These are phyloP conservation scores for Anadara kagoshimensis DNA, from an alignment of 1,140 invertebrate genomes.

Conservation along the genomic window DNA sequence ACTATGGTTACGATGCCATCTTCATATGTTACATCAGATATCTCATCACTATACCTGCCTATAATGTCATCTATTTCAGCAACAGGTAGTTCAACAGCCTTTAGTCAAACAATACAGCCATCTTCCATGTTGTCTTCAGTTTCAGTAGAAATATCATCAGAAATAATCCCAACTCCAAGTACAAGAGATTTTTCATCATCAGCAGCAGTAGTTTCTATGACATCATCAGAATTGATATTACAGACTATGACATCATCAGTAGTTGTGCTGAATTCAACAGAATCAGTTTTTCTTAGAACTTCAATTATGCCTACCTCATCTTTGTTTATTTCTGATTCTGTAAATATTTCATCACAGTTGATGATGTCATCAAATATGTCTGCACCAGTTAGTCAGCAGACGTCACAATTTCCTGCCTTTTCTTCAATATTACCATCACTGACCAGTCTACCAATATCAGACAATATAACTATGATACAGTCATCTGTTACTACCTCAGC, in stretches of 20 bases:
- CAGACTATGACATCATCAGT: not conserved
- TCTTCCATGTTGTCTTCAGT: no score
- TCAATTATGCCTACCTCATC: constrained; percentile 2
- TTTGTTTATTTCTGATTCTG: not conserved
- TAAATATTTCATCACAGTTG: not conserved
- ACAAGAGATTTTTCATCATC: not conserved
- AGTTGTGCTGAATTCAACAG: not conserved
- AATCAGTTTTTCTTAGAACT: not conserved
- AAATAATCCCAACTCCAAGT: not conserved
- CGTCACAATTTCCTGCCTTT: no score
- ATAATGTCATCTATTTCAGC: no score
- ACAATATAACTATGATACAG: no score
- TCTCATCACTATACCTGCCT: no score
- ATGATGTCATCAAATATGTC: not conserved
- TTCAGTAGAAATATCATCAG: not conserved
- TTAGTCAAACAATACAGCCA: no score
- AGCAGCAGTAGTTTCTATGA: not conserved
- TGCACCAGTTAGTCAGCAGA: not conserved
- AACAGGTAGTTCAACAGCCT: no score
- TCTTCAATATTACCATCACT: no score
- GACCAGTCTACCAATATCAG: no score
- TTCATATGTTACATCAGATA: no score
- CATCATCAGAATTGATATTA: not conserved
- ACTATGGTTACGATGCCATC: no score
- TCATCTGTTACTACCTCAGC: no score